Evolutionary conservation across 2,113 vertebrate genomes (phyloP).

Genomic region (Hucho hucho): DNA sequence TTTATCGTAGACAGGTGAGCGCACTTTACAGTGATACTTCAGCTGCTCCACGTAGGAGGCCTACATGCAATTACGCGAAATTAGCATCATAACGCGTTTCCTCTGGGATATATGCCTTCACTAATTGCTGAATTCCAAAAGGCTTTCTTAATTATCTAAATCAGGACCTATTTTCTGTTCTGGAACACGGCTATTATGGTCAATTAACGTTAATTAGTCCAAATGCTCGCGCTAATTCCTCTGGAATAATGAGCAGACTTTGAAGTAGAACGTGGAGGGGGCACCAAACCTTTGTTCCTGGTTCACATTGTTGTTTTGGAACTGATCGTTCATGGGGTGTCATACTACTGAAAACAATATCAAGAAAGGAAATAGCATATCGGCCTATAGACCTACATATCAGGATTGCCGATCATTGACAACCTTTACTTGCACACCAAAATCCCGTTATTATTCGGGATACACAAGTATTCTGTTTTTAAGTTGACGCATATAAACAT

Average conservation of each 20-base stretch:
- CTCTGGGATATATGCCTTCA: conserved; percentile 56
- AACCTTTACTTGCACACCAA: too few relatives aligned
- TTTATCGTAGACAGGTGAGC: conserved; percentile 35
- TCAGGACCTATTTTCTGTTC: conserved; percentile 56
- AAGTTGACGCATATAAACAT: too few relatives aligned
- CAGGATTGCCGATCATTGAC: too few relatives aligned
- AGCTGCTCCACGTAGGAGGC: conserved; percentile 14
- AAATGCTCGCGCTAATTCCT: conserved; percentile 69
- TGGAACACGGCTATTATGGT: conserved; percentile 66
- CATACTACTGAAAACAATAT: background rate
- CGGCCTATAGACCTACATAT: too few relatives aligned
- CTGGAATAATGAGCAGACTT: conserved; percentile 62
- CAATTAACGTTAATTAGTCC: conserved; percentile 76
- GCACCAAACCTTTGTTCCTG: conserved; percentile 43
- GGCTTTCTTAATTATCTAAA: conserved; percentile 75
- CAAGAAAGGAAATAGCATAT: background rate
- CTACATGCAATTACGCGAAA: conserved; percentile 60
- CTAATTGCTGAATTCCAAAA: conserved; percentile 72
- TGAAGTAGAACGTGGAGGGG: conserved; percentile 45
- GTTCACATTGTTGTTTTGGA: conserved; percentile 44
- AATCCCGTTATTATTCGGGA: too few relatives aligned
- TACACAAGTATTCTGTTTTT: too few relatives aligned
- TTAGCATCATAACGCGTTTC: conserved; percentile 68
- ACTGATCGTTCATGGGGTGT: conserved; percentile 43
- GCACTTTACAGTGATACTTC: conserved; percentile 44